phyloP scores from a whole-genome alignment of 2,797 vertebrate genomes.

The Tympanoctomys barrerae region DNA sequence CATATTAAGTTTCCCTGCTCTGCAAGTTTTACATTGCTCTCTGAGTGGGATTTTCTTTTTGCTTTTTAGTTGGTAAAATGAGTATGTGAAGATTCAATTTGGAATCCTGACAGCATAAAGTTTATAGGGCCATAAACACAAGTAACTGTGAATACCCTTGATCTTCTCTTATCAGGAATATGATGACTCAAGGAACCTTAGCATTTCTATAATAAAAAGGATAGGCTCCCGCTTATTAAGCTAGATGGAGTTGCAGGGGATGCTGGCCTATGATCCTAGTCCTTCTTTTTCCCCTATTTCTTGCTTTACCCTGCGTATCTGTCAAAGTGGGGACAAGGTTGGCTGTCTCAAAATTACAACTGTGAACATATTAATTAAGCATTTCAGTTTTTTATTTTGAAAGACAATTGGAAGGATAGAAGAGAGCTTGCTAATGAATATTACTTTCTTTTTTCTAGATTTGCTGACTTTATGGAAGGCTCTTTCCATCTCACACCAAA shows the following conservation, averaged over 20 bases:
- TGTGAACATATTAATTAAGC: neutral
- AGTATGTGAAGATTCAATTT: conserved; percentile 61
- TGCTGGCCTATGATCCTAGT: neutral
- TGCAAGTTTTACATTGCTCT: conserved; percentile 38
- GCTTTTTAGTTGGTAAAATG: conserved; percentile 7
- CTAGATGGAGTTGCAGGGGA: neutral
- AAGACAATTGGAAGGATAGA: conserved; percentile 5
- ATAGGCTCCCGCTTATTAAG: conserved; percentile 55
- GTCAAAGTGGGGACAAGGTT: neutral
- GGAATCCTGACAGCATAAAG: conserved; percentile 62
- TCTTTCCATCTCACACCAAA: conserved; percentile 93
- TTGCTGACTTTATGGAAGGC: conserved; percentile 97
- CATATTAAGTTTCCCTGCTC: conserved; percentile 1
- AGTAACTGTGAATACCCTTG: conserved; percentile 48
- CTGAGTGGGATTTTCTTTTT: neutral
- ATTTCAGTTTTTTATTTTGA: conserved; percentile 55
- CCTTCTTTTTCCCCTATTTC: neutral
- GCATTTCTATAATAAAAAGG: conserved; percentile 48
- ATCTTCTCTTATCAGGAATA: conserved; percentile 73
- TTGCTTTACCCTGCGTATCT: conserved; percentile 22
- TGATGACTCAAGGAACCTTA: conserved; percentile 69
- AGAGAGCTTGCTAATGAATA: conserved; percentile 50
- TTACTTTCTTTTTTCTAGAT: conserved; percentile 88
- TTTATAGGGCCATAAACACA: conserved; percentile 73
- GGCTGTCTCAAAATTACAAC: neutral